A percentile compares a stretch with the other conserved stretches of the same genome.
Evolutionary conservation across 2,113 vertebrate species (phyloP).

Genomic region (Charadrius vociferus): DNA sequence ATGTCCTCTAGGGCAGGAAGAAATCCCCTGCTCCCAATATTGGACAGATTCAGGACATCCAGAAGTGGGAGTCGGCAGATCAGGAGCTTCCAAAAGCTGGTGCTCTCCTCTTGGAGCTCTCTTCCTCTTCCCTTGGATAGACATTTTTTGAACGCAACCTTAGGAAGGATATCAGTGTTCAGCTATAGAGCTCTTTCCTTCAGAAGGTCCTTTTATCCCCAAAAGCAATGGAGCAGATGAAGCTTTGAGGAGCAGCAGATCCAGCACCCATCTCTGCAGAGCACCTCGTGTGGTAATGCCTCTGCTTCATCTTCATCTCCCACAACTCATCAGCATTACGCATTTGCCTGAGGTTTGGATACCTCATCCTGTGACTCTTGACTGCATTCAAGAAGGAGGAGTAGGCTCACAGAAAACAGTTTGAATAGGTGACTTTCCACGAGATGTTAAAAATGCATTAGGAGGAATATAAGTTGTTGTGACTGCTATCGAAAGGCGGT

Average conservation of each 20-base stretch:
- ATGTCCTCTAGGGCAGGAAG: neutral
- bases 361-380: neutral
- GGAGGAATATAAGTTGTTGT: neutral
- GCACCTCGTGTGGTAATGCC: neutral
- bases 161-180: neutral
- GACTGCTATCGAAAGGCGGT: neutral
- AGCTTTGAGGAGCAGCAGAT: neutral
- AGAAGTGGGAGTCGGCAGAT: neutral
- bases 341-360: neutral
- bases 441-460: neutral
- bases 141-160: neutral
- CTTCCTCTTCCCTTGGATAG: neutral
- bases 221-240: neutral
- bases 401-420: neutral
- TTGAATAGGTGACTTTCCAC: neutral
- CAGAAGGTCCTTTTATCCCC: neutral
- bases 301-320: neutral
- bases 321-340: neutral
- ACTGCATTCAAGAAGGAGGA: neutral
- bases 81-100: neutral
- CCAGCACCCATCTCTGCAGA: neutral
- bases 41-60: neutral
- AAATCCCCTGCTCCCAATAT: neutral
- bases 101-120: neutral
- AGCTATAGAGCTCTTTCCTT: neutral